Evolutionary conservation across 2,888 invertebrate species (phyloP).

Genomic region (Agrotis ipsilon): DNA sequence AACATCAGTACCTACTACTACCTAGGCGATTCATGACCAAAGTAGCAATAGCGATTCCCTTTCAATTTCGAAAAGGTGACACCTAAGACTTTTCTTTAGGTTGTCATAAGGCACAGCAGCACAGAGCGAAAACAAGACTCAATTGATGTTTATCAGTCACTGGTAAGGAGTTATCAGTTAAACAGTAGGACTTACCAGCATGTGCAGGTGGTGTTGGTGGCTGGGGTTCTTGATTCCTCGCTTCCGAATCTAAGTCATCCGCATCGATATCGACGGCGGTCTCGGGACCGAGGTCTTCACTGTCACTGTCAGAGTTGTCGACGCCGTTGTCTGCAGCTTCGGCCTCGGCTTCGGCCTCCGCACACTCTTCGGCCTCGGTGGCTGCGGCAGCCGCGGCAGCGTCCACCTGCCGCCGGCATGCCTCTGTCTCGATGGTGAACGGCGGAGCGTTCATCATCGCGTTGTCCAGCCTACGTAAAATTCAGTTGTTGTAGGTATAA

Average conservation of each 20-base stretch:
- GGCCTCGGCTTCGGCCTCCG: constrained; percentile 66
- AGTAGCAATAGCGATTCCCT: no score
- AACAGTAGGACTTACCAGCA: constrained; percentile 81
- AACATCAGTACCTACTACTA: no score
- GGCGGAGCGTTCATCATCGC: constrained; percentile 87
- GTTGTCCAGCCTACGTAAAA: constrained; percentile 85
- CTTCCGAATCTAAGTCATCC: constrained; percentile 90
- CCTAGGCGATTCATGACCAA: no score
- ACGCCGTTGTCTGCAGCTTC: constrained; percentile 81
- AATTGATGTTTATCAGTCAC: no score
- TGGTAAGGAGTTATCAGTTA: no score
- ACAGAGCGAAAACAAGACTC: no score
- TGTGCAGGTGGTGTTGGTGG: constrained; percentile 92
- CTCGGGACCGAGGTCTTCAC: constrained; percentile 94
- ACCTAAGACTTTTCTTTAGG: no score
- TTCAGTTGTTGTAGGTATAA: constrained; percentile 4
- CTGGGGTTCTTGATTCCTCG: constrained; percentile 86
- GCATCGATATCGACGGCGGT: constrained; percentile 95
- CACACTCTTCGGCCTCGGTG: constrained; percentile 78
- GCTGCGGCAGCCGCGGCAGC: constrained; percentile 72
- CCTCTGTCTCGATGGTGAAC: constrained; percentile 85
- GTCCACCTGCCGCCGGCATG: constrained; percentile 80
- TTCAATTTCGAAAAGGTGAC: no score
- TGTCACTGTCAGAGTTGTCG: constrained; percentile 90
- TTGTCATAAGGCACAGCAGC: no score